Base-by-base conservation (phyloP, 92 coral and sea anemone species). In the Metridium senile region DNA sequence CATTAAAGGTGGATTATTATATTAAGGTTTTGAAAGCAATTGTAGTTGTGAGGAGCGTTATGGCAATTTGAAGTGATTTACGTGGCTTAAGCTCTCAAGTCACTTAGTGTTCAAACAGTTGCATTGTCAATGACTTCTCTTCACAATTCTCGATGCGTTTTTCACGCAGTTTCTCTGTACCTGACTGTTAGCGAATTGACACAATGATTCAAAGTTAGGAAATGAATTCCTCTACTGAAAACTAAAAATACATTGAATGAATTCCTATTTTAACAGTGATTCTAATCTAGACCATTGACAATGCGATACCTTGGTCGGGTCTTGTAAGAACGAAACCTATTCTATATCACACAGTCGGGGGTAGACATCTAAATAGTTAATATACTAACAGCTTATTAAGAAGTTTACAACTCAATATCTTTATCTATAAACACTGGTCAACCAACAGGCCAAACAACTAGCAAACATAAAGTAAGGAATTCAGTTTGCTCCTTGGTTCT, bases 341-440 rank as follows among this genome's bases (percentile, higher is more conserved):
- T 58, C 27, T 63, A 33, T 52, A 58, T 9, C 9, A 47, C 78
- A 26, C 78, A 57, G 78, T 58, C 19, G 61, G 78, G 78, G 78
- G 78, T 58, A 11, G 32, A 2, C 11, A 33, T 45, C 66, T 73
- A 58, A 58, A 73, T 73, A 73, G 45, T 73, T 73, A 58, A 73
- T 58, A 57, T 1, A 33, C 1, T 8, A 71, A 16, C 6, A 23
- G 26, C 54, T 22, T 47, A 57, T 58, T 58, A 33, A 33, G 2
- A 7, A 62, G 25, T 73, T 58, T n/a, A 73, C 28, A 26, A n/a
- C 63, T 26, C 0, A 16, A 54, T 4, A 25, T 56, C 76, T 31
- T 32, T 58, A 58, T 73, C 22, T 31, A 25, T 20, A 11, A 4
- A 22, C 58, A 23, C 30, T 27, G 29, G 43, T 9, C 47, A 59